Percentiles rank a stretch among this genome's conserved stretches.
Conservation (phyloP, 2,888 invertebrate genomes). For the Terebella lapidaria region DNA sequence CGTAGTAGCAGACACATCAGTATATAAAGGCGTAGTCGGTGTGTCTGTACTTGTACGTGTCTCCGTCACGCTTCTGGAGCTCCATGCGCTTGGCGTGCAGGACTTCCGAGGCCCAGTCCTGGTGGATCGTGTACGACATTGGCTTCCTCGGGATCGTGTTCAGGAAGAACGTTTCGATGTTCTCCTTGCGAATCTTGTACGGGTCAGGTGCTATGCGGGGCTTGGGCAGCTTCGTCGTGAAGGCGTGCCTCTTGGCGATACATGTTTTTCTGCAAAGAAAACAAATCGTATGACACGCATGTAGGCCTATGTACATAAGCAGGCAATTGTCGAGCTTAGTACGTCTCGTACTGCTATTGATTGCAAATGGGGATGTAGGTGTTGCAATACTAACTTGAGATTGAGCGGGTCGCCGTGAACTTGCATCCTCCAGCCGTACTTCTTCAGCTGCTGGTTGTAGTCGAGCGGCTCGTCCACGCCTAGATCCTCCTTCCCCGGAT, state of each 20-base stretch:
- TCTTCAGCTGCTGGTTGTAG: constrained; percentile 34
- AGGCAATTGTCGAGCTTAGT: too few relatives aligned
- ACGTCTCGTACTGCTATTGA: too few relatives aligned
- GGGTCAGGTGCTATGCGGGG: constrained; percentile 33
- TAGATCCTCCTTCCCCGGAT: background rate
- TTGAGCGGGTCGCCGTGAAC: constrained; percentile 45
- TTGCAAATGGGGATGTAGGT: too few relatives aligned
- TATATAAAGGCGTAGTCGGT: constrained; percentile 48
- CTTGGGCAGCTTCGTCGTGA: constrained; percentile 29
- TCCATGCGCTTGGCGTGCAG: constrained; percentile 46
- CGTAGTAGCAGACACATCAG: too few relatives aligned
- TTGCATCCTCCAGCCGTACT: constrained; percentile 46
- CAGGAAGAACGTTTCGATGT: constrained; percentile 47
- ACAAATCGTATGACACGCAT: background rate
- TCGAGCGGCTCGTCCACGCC: constrained; percentile 16
- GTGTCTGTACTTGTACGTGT: constrained; percentile 38
- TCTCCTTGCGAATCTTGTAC: constrained; percentile 42
- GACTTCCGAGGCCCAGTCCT: constrained; percentile 48
- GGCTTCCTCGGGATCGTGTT: constrained; percentile 47
- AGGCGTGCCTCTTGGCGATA: constrained; percentile 31
- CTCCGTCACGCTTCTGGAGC: constrained; percentile 41
- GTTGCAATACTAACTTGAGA: constrained; percentile 47
- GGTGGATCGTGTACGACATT: constrained; percentile 39
- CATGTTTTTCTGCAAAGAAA: constrained; percentile 20
- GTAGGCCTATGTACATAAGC: too few relatives aligned